These are phyloP conservation scores for Siderastrea siderea DNA, from an alignment of 92 coral and sea anemone genomes.

Conservation along the genomic window DNA sequence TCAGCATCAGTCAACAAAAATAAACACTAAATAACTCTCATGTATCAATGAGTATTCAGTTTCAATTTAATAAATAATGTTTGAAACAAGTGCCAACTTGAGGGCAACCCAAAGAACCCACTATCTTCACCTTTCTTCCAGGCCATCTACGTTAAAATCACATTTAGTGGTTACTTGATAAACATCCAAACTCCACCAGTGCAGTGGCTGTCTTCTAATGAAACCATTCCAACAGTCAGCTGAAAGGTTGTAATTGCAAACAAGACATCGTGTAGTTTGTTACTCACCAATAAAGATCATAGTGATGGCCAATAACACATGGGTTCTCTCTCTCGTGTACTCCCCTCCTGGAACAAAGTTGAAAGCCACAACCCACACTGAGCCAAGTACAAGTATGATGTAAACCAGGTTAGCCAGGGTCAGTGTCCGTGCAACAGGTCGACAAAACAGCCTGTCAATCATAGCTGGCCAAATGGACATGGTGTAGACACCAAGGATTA, in stretches of 20 bases:
- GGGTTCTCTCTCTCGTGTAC: slow-evolving; percentile 93
- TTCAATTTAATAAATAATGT: too few species aligned
- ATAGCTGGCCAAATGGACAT: slow-evolving; percentile 98
- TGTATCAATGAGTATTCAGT: too few species aligned
- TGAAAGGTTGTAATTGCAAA: neutral
- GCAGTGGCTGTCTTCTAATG: too few species aligned
- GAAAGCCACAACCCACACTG: slow-evolving; percentile 98
- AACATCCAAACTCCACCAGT: too few species aligned
- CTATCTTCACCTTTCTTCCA: too few species aligned
- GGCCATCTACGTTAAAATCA: too few species aligned
- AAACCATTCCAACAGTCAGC: neutral
- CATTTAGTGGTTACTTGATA: too few species aligned
- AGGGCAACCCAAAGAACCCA: too few species aligned
- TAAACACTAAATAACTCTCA: too few species aligned
- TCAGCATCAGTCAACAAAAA: too few species aligned
- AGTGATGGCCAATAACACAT: slow-evolving; percentile 73
- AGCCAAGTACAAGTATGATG: slow-evolving; percentile 82
- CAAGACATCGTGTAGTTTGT: neutral
- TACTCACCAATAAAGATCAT: slow-evolving; percentile 90
- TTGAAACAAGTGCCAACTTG: too few species aligned
- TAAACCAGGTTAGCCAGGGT: slow-evolving; percentile 82
- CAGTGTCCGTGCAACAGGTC: slow-evolving; percentile 83
- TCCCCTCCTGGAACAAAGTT: slow-evolving; percentile 99
- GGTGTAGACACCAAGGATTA: slow-evolving; percentile 80
- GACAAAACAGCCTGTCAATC: slow-evolving; percentile 92